Evolutionary conservation across 2,797 vertebrate genomes (phyloP), one percentile per base, ranked within the genome.

Genomic region (Gallirallus australis): DNA sequence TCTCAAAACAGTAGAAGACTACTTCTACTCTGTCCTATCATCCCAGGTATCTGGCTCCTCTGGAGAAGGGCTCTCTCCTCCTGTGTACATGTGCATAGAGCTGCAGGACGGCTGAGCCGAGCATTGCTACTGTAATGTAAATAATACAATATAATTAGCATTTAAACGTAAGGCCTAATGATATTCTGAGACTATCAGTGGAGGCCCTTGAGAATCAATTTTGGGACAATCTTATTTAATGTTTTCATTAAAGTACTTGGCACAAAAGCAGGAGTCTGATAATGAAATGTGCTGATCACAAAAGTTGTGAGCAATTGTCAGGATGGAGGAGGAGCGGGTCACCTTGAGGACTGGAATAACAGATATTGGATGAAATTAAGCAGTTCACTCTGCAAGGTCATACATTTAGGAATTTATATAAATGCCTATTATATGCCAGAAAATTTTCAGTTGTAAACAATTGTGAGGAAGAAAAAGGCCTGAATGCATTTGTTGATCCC

Each of bases 211-310:
- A 84, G 80, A 45, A 88, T 90, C 52, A 56, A 24, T 81, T 94
- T 93, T 86, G 70, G 93, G 70, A 57, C 52, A 63, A 28, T 35
- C n/a, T 91, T 87, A 93, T 93, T 94, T 90, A 93, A 92, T 93
- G 90, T 90, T 95, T 94, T 86, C 90, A 88, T 94, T 93, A 89
- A 59, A 75, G 61, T 47, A n/a, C 85, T 86, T 86, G 69, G 82
- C 94, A 93, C 47, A 54, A 82, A 93, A 83, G 69, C 77, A 54
- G 47, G 27, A 72, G 65, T 66, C 50, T 0, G 0, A 33, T 90
- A 90, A 84, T 90, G 82, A 90, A 94, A 90, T 69, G 33, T 85
- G 82, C 94, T 87, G 82, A 86, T 79, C 42, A 1, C 5, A 4
- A 27, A 88, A 86, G 54, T 66, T 90, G 70, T 45, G 80, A 88